phyloP scores from a whole-genome alignment of 2,797 vertebrate genomes.

The Gymnodraco acuticeps region DNA sequence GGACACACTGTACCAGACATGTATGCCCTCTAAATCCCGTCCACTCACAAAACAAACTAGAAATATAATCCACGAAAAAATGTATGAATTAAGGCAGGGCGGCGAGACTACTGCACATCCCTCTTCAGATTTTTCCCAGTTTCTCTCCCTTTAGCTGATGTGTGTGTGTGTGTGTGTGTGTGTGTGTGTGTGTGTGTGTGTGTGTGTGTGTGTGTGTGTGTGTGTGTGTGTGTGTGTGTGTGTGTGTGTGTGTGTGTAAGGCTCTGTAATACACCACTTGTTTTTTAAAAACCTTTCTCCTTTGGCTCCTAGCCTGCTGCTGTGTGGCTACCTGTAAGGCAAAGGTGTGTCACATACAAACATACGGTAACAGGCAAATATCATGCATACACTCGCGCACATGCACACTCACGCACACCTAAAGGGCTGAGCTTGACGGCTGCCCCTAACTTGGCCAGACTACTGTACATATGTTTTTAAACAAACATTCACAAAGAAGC shows the following conservation, averaged over 20 bases:
- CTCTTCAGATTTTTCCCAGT: slow-evolving; percentile 50
- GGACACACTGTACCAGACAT: slow-evolving; percentile 54
- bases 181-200: too few species aligned
- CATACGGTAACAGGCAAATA: slow-evolving; percentile 70
- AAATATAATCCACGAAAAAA: slow-evolving; percentile 54
- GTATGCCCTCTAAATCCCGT: slow-evolving; percentile 34
- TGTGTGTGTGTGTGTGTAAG: slow-evolving; percentile 66
- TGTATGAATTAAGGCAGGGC: slow-evolving; percentile 81
- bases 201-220: slow-evolving; percentile 57
- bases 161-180: too few species aligned
- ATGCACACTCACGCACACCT: slow-evolving; percentile 64
- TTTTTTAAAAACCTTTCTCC: slow-evolving; percentile 52
- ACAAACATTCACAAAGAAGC: slow-evolving; percentile 55
- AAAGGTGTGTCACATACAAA: slow-evolving; percentile 80
- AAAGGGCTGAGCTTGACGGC: slow-evolving; percentile 72
- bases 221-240: slow-evolving; percentile 49
- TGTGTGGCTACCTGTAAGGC: slow-evolving; percentile 82
- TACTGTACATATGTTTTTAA: slow-evolving; percentile 59
- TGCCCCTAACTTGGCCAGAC: slow-evolving; percentile 78
- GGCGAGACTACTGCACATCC: slow-evolving; percentile 77
- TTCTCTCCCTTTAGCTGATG: slow-evolving; percentile 49
- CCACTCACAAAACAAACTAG: slow-evolving; percentile 25
- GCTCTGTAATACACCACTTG: slow-evolving; percentile 74
- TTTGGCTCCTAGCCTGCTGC: slow-evolving; percentile 82
- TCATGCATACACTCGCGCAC: slow-evolving; percentile 69